Conservation (phyloP, 2,888 invertebrate species). For the Allacma fusca region DNA sequence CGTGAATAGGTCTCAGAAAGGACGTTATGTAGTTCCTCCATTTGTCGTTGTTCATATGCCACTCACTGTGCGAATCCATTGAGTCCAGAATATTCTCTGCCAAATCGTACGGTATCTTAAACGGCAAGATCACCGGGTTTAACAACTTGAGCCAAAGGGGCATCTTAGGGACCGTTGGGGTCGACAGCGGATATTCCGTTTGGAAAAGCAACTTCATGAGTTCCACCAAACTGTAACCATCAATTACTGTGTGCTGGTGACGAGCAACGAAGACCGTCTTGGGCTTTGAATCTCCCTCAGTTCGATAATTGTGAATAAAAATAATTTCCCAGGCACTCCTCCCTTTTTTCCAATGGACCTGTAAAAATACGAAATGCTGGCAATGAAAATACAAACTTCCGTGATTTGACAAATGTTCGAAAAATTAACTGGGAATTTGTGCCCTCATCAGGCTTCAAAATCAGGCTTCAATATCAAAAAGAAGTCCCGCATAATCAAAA, state of each 20-base stretch:
- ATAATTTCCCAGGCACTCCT: conserved; percentile 5
- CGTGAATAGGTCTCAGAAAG: neutral
- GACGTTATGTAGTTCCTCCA: neutral
- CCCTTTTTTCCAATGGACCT: neutral
- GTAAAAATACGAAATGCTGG: too few relatives aligned
- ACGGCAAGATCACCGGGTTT: neutral
- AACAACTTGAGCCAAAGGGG: conserved; percentile 4
- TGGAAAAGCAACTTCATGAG: neutral
- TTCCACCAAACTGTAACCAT: conserved; percentile 2
- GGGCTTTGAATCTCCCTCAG: neutral
- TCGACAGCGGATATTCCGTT: neutral
- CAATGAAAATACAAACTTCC: too few relatives aligned
- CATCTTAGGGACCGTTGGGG: neutral
- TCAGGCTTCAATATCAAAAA: too few relatives aligned
- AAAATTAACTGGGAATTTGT: too few relatives aligned
- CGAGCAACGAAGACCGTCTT: neutral
- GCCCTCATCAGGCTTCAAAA: too few relatives aligned
- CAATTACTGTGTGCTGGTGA: neutral
- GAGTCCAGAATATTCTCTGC: conserved; percentile 4
- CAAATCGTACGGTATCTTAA: neutral
- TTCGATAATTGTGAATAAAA: neutral
- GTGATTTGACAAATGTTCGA: too few relatives aligned
- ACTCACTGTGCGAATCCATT: neutral
- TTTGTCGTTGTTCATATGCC: neutral
- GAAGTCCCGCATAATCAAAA: too few relatives aligned